Evolutionary conservation across 2,797 vertebrate species (phyloP).

Genomic region (Podarcis siculus): DNA sequence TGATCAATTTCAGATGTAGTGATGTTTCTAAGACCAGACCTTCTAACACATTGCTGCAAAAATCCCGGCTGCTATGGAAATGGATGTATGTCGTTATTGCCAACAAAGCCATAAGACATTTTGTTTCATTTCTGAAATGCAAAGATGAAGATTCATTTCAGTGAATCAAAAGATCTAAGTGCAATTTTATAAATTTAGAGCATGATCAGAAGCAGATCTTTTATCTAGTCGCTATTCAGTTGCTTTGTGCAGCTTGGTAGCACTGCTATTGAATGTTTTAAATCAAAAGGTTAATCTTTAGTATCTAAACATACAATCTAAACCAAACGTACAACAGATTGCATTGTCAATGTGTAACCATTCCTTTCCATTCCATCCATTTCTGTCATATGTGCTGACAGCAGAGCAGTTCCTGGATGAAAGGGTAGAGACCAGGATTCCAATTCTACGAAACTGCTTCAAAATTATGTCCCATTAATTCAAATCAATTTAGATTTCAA

Average conservation of each 20-base stretch:
- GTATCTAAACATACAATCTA: background rate
- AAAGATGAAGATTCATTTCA: slow-evolving; percentile 3
- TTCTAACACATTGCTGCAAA: slow-evolving; percentile 5
- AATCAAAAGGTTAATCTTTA: background rate
- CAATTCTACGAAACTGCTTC: background rate
- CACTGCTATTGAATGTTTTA: background rate
- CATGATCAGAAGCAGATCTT: background rate
- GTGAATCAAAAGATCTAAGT: background rate
- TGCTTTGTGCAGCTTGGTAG: background rate
- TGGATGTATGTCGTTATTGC: background rate
- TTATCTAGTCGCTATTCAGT: background rate
- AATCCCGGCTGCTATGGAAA: background rate
- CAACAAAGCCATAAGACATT: background rate
- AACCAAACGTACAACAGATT: background rate
- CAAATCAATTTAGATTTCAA: background rate
- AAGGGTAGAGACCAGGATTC: background rate
- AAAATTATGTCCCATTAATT: background rate
- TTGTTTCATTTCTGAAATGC: background rate
- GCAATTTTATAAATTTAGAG: background rate
- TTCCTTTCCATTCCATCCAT: background rate
- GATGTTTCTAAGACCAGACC: background rate
- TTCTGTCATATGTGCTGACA: background rate
- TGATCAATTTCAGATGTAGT: slow-evolving; percentile 16
- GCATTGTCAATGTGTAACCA: background rate
- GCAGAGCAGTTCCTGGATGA: background rate